These are phyloP conservation scores for Australoheros facetus DNA, from an alignment of 2,797 vertebrate species.

Conservation along the genomic window DNA sequence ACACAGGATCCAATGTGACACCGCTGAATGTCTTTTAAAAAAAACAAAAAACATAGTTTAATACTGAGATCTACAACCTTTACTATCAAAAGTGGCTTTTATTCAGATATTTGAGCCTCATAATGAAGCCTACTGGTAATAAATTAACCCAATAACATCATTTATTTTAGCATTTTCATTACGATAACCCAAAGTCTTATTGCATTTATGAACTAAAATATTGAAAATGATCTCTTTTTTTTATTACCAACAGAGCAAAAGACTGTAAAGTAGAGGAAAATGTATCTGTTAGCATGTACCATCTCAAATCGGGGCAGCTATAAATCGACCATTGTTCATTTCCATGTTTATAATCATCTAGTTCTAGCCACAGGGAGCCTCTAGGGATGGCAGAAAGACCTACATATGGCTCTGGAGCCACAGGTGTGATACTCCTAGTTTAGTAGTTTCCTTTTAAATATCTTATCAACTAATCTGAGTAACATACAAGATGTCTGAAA, in stretches of 20 bases:
- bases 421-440: background rate
- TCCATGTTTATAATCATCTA: background rate
- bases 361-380: background rate
- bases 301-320: background rate
- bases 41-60: background rate
- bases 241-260: background rate
- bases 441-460: background rate
- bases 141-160: background rate
- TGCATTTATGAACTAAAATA: background rate
- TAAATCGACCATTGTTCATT: background rate
- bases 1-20: background rate
- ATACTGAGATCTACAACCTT: background rate
- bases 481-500: background rate
- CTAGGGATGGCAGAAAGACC: background rate
- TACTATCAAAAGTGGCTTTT: background rate
- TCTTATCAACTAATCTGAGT: background rate
- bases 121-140: background rate
- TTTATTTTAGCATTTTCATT: background rate
- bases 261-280: background rate
- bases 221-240: background rate
- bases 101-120: background rate
- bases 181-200: background rate
- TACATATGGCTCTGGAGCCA: background rate
- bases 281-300: too few relatives aligned
- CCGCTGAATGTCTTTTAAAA: background rate